Conservation (phyloP, 2,888 invertebrate species). For the Hyalella azteca region DNA sequence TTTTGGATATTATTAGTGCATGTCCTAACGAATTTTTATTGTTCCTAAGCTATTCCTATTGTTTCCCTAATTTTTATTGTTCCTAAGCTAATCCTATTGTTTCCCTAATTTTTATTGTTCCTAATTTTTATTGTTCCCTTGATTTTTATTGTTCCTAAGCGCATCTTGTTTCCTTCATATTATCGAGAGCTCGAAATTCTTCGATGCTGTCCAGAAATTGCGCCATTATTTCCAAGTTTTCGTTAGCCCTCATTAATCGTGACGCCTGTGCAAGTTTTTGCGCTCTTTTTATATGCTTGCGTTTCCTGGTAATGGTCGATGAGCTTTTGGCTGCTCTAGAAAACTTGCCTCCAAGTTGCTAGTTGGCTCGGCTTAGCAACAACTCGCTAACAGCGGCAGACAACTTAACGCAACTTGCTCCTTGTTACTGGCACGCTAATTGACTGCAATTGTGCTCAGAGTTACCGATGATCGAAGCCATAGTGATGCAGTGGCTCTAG, state of each 20-base stretch:
- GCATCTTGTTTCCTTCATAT: too few species aligned
- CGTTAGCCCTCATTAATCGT: not conserved
- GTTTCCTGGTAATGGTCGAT: not conserved
- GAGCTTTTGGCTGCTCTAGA: not conserved
- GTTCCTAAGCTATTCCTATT: too few species aligned
- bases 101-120: too few species aligned
- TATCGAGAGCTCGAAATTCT: too few species aligned
- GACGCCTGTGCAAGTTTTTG: not conserved
- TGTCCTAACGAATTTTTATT: too few species aligned
- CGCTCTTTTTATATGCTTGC: not conserved
- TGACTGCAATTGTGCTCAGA: not conserved
- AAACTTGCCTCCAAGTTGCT: not conserved
- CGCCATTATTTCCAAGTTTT: not conserved
- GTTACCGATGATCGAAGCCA: not conserved
- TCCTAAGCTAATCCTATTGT: too few species aligned
- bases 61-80: too few species aligned
- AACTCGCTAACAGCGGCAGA: not conserved
- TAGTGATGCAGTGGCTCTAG: too few species aligned
- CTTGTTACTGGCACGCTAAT: conserved; percentile 14
- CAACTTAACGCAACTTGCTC: not conserved
- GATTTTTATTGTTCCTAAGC: too few species aligned
- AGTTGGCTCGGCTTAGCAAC: conserved; percentile 14
- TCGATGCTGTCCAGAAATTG: too few species aligned
- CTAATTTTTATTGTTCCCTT: too few species aligned
- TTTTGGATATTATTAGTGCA: too few species aligned